These are phyloP conservation scores for Nymphalis c-album DNA, from an alignment of 2,888 invertebrate species.

Conservation along the genomic window DNA sequence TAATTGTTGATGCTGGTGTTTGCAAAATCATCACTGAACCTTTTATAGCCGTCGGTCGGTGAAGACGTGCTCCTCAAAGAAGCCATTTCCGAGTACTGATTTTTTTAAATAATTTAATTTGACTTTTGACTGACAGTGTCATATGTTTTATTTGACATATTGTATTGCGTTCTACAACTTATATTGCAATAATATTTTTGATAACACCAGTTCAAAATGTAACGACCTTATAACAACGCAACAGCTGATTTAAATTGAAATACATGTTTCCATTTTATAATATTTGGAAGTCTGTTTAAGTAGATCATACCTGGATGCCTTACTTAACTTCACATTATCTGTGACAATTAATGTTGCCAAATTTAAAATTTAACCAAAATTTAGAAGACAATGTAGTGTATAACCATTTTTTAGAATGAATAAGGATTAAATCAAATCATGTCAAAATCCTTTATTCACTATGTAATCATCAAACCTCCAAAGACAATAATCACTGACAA, in stretches of 20 bases:
- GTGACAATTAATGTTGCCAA: constrained; percentile 16
- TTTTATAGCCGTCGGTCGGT: constrained; percentile 83
- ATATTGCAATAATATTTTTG: not conserved
- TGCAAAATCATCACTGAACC: constrained; percentile 83
- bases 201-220: too few species aligned
- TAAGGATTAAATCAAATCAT: too few species aligned
- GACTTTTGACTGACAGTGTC: constrained; percentile 31
- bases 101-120: constrained; percentile 42
- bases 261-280: too few species aligned
- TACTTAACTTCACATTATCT: constrained; percentile 16
- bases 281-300: too few species aligned
- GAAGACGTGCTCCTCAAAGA: constrained; percentile 81
- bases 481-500: too few species aligned
- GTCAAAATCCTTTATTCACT: too few species aligned
- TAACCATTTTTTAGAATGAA: too few species aligned
- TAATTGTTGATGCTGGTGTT: constrained; percentile 82
- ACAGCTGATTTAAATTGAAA: constrained; percentile 18
- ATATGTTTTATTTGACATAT: constrained; percentile 18
- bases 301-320: too few species aligned
- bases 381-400: too few species aligned
- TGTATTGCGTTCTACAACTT: constrained; percentile 27
- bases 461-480: too few species aligned
- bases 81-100: constrained; percentile 78
- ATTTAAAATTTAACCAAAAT: too few species aligned
- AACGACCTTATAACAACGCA: too few species aligned